Evolutionary conservation across 2,797 vertebrate species (phyloP).

Genomic region (Galago senegalensis): DNA sequence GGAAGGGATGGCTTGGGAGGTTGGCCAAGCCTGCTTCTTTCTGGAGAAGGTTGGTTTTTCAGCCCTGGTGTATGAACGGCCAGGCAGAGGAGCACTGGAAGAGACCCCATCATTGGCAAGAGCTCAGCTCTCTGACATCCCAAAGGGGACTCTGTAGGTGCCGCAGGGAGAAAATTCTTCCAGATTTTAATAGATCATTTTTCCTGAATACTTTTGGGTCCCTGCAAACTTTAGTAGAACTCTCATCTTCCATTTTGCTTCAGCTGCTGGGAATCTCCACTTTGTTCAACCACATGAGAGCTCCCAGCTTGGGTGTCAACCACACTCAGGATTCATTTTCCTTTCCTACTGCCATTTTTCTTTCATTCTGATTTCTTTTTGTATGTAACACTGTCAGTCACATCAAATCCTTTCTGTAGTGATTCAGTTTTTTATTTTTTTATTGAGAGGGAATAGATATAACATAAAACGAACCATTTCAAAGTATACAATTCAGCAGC

Average conservation of each 20-base stretch:
- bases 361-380: neutral
- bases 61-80: neutral
- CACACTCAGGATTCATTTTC: neutral
- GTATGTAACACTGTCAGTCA: no score
- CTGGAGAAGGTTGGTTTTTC: neutral
- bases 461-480: neutral
- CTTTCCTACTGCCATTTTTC: neutral
- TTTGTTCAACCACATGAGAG: neutral
- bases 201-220: neutral
- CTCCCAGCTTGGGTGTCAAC: neutral
- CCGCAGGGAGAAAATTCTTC: neutral
- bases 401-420: neutral
- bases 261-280: neutral
- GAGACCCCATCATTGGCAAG: neutral
- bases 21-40: neutral
- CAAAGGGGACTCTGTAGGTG: neutral
- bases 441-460: neutral
- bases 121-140: neutral
- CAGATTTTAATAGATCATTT: neutral
- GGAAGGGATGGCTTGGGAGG: neutral
- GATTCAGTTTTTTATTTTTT: neutral
- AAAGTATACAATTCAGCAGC: neutral
- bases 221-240: neutral
- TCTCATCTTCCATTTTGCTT: neutral
- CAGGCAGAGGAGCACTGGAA: neutral